Conservation (phyloP, 2,888 invertebrate genomes). For the Urechis unicinctus region DNA sequence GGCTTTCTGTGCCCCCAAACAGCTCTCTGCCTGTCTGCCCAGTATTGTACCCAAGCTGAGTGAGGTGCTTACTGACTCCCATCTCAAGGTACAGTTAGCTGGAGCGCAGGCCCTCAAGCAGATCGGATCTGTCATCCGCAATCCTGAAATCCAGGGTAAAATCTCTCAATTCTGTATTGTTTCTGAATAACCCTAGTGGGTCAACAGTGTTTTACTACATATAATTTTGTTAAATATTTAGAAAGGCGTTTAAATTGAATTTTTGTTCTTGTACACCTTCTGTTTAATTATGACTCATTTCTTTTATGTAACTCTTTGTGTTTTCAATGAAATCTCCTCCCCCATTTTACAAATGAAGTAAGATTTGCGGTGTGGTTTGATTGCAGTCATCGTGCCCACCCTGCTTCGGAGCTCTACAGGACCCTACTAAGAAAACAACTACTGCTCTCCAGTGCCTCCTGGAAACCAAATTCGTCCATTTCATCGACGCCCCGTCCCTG, state of each 20-base stretch:
- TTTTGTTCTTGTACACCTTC: background rate
- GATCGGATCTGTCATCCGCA: slow-evolving; percentile 94
- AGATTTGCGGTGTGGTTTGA: background rate
- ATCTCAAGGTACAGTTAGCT: slow-evolving; percentile 93
- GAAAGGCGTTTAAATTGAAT: too few species aligned
- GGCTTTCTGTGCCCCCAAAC: slow-evolving; percentile 98
- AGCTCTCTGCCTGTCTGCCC: slow-evolving; percentile 93
- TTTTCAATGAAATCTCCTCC: background rate
- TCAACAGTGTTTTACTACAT: too few species aligned
- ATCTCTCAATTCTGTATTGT: too few species aligned
- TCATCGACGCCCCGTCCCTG: slow-evolving; percentile 96
- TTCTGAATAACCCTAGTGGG: too few species aligned
- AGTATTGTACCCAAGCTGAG: slow-evolving; percentile 96
- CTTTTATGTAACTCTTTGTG: background rate
- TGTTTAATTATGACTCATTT: background rate
- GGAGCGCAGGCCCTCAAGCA: slow-evolving; percentile 90
- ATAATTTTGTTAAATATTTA: too few species aligned
- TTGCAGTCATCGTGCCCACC: slow-evolving; percentile 20
- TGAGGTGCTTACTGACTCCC: slow-evolving; percentile 93
- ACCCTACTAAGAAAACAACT: slow-evolving; percentile 92
- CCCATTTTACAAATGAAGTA: background rate
- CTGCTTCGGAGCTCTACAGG: slow-evolving; percentile 85
- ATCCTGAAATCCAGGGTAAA: slow-evolving; percentile 77
- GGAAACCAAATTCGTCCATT: slow-evolving; percentile 82
- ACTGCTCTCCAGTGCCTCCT: slow-evolving; percentile 80